These are phyloP conservation scores for Lepus europaeus DNA, from an alignment of 2,113 vertebrate species.

Conservation along the genomic window DNA sequence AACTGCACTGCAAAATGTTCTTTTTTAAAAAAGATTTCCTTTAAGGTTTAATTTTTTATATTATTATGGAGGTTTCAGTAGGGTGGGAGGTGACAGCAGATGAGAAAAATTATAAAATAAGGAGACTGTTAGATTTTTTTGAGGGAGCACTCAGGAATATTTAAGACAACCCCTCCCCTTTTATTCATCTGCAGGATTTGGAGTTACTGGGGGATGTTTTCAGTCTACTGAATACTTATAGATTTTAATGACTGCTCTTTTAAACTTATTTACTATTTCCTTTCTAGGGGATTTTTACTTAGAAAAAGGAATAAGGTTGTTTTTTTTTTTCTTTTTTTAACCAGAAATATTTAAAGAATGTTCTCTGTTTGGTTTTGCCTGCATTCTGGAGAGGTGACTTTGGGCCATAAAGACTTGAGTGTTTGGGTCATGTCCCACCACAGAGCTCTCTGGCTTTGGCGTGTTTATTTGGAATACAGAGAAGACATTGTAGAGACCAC, in stretches of 20 bases:
- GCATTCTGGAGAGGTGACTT: conserved; percentile 24
- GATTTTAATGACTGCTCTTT: conserved; percentile 56
- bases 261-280: conserved; percentile 65
- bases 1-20: neutral
- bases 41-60: neutral
- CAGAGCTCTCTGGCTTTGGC: conserved; percentile 24
- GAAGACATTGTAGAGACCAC: conserved; percentile 32
- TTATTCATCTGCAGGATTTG: neutral
- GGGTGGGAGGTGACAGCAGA: neutral
- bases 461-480: conserved; percentile 61
- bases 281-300: conserved; percentile 57
- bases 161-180: neutral
- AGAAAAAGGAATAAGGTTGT: neutral
- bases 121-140: neutral
- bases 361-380: conserved; percentile 40
- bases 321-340: conserved; percentile 3
- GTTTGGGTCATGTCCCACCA: conserved; percentile 20
- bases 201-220: neutral
- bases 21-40: neutral
- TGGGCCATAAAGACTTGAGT: conserved; percentile 51
- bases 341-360: conserved; percentile 76
- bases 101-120: neutral
- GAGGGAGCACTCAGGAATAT: neutral
- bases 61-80: neutral
- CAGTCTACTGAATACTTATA: neutral